phyloP scores from a whole-genome alignment of 2,113 vertebrate species.

The Mesembrinibis cayennensis region DNA sequence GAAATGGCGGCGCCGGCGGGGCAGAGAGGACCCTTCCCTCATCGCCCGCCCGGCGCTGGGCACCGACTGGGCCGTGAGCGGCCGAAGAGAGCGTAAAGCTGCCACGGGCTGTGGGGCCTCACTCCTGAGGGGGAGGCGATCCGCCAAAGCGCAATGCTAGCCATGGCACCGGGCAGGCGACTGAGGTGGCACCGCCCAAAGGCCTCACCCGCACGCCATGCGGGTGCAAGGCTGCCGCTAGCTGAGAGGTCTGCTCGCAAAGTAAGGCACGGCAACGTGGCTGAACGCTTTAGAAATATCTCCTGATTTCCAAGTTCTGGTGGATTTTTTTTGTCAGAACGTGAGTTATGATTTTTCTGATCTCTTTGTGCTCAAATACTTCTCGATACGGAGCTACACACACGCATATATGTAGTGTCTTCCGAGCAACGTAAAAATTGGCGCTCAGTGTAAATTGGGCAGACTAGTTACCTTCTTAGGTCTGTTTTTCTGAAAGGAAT shows the following conservation, averaged over 20 bases:
- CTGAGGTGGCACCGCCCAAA: accelerated
- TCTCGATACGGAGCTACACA: neutral
- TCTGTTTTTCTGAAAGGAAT: neutral
- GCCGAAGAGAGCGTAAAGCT: neutral
- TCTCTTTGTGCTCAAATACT: neutral
- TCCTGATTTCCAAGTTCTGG: too few species aligned
- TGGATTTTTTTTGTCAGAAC: neutral
- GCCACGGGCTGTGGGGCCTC: neutral
- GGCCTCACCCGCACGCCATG: accelerated
- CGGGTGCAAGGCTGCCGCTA: neutral
- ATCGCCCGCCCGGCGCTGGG: too few species aligned
- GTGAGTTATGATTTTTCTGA: neutral
- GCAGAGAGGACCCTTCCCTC: accelerated
- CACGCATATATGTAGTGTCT: neutral
- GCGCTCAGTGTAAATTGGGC: accelerated
- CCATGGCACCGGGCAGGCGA: accelerated
- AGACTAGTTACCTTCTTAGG: neutral
- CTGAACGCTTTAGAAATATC: neutral
- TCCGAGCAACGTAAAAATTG: neutral
- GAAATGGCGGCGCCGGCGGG: accelerated
- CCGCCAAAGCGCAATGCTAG: accelerated
- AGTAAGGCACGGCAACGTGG: neutral
- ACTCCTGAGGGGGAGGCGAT: accelerated
- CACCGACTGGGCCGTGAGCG: neutral
- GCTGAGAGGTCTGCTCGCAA: neutral